Evolutionary conservation across 53 echinoderm and acorn worm genomes (phyloP), one percentile per base, ranked within the genome.

Genomic region (Arbacia lixula): DNA sequence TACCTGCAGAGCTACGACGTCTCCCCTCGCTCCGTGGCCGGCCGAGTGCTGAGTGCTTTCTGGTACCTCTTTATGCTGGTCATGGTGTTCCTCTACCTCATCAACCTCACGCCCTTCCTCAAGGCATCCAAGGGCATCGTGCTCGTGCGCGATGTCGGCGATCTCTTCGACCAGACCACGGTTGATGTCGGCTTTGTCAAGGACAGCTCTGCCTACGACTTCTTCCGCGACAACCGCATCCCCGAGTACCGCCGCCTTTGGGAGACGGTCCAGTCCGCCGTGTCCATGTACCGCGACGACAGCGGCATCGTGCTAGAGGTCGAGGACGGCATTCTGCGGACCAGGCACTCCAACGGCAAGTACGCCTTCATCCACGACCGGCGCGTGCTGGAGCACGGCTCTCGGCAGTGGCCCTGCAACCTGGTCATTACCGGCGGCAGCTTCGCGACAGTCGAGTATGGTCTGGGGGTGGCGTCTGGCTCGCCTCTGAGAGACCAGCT

Each of bases 341-440:
- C 94, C 8, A 92, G 94, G 27, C 85, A 90, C 41, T 94, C 94
- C 24, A 98, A 98, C 66, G 98, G 94, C 55, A 86, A 90, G 69
- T 98, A 98, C 40, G 98, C 92, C 79, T 84, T 98, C 74, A 94
- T 98, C 27, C 92, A 92, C 61, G 98, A 98, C 80, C 72, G 81
- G 39, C 50, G 68, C 30, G 88, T 91, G 25, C 75, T 98, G 46
- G 83, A 88, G 85, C 76, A 86, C 36, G 98, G 93, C 56, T 84
- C 90, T 2, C 71, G 80, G 31, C 85, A 89, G 42, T 71, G 88
- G 86, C 90, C 92, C 9, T 98, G 94, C 72, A 90, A 92, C 64
- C 66, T 98, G 60, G 94, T 76, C 74, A 92, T 98, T 60, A 92
- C 94, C 31, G 94, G 94, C 2, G 92, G 92, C 5, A 88, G 88